phyloP scores from a whole-genome alignment of 1,140 invertebrate genomes.

The Pseudomyrmex concolor region DNA sequence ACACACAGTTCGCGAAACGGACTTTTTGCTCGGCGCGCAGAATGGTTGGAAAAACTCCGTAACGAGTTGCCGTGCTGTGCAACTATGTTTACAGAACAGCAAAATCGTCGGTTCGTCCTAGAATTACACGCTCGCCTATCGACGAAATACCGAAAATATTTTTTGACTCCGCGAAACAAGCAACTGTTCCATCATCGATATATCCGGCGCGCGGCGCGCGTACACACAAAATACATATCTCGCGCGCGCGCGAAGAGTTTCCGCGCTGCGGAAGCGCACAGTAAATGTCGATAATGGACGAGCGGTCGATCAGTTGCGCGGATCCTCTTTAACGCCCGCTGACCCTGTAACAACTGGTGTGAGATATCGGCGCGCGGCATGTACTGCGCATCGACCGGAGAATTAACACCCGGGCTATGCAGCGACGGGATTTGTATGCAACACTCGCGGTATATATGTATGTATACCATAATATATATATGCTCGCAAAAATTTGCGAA shows the following conservation, averaged over 20 bases:
- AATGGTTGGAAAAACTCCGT: constrained; percentile 55
- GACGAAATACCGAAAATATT: constrained; percentile 47
- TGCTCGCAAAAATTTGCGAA: constrained; percentile 45
- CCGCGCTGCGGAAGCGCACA: constrained; percentile 47
- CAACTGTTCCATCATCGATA: constrained; percentile 54
- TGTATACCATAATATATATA: neutral
- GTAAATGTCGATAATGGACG: constrained; percentile 66
- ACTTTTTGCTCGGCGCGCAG: constrained; percentile 25
- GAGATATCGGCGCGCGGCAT: constrained; percentile 37
- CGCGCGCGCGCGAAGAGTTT: constrained; percentile 3
- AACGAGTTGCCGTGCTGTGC: constrained; percentile 50
- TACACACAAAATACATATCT: neutral
- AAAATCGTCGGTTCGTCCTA: constrained; percentile 50
- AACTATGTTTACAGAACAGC: constrained; percentile 51
- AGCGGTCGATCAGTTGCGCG: constrained; percentile 61
- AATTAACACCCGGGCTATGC: constrained; percentile 46
- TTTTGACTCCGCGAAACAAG: constrained; percentile 31
- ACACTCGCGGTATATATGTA: neutral
- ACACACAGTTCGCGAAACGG: neutral
- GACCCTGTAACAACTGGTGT: constrained; percentile 48
- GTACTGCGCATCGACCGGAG: neutral
- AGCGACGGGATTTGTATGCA: constrained; percentile 37
- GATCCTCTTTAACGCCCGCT: constrained; percentile 59
- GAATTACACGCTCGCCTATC: constrained; percentile 43
- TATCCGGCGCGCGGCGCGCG: constrained; percentile 2